Conservation (phyloP, 2,113 vertebrate species). For the Labrus mixtus region DNA sequence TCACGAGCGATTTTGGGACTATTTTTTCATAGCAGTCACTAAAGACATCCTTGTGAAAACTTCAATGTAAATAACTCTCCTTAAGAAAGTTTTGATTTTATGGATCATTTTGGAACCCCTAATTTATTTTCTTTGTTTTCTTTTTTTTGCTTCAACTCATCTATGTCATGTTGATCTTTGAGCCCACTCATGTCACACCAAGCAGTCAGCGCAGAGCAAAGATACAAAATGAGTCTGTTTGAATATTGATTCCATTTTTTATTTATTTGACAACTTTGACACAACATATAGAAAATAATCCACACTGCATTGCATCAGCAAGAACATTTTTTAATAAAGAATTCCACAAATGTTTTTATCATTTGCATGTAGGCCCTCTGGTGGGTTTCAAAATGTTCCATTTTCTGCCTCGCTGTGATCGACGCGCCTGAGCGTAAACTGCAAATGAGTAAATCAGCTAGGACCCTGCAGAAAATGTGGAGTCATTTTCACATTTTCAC, state of each 20-base stretch:
- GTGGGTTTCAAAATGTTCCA: not conserved
- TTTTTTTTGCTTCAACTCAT: not conserved
- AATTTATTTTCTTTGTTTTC: too few relatives aligned
- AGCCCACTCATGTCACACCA: not conserved
- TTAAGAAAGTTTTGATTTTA: too few relatives aligned
- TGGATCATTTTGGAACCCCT: too few relatives aligned
- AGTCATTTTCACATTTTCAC: constrained; percentile 12
- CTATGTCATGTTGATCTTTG: not conserved
- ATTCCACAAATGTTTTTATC: not conserved
- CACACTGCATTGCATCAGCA: constrained; percentile 4
- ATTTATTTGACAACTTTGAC: constrained; percentile 52
- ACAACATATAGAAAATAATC: not conserved
- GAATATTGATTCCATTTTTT: constrained; percentile 11
- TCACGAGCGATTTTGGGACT: too few relatives aligned
- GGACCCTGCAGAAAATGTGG: not conserved
- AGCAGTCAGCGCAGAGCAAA: not conserved
- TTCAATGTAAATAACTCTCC: too few relatives aligned
- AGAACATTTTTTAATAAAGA: not conserved
- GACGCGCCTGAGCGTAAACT: not conserved
- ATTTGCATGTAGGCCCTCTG: not conserved
- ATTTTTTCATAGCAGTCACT: too few relatives aligned
- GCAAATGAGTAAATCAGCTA: not conserved
- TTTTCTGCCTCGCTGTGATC: not conserved
- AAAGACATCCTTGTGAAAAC: too few relatives aligned
- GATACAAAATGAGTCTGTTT: not conserved